phyloP scores from a whole-genome alignment of 2,113 vertebrate genomes.

The Cinclus cinclus region DNA sequence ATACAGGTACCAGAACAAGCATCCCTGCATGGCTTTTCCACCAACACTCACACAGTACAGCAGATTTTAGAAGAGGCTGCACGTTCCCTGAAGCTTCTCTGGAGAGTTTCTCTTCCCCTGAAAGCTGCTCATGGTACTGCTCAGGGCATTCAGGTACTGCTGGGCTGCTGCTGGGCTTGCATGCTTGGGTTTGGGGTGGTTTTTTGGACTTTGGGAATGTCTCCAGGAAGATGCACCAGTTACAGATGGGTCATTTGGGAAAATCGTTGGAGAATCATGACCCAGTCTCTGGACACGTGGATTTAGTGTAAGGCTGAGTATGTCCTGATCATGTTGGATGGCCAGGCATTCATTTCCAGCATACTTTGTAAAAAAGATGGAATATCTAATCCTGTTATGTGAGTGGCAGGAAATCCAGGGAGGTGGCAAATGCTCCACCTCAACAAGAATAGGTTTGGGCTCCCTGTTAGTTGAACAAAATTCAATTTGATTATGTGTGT shows the following conservation, averaged over 20 bases:
- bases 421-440: background rate
- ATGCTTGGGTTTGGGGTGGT: background rate
- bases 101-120: constrained; percentile 88
- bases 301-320: background rate
- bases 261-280: background rate
- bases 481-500: background rate
- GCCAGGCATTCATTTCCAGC: background rate
- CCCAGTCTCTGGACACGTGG: background rate
- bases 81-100: constrained; percentile 84
- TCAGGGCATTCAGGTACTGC: constrained; percentile 67
- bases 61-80: constrained; percentile 87
- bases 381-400: background rate
- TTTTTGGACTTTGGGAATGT: background rate
- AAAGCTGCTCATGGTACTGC: constrained; percentile 9
- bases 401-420: background rate
- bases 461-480: background rate
- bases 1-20: constrained; percentile 53
- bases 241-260: background rate
- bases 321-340: rapidly evolving
- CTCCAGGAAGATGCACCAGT: background rate
- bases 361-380: background rate
- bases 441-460: background rate
- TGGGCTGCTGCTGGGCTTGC: background rate
- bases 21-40: constrained; percentile 67
- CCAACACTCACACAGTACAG: constrained; percentile 74